Base-by-base conservation (phyloP, 2,888 invertebrate species). In the Agrotis ipsilon region DNA sequence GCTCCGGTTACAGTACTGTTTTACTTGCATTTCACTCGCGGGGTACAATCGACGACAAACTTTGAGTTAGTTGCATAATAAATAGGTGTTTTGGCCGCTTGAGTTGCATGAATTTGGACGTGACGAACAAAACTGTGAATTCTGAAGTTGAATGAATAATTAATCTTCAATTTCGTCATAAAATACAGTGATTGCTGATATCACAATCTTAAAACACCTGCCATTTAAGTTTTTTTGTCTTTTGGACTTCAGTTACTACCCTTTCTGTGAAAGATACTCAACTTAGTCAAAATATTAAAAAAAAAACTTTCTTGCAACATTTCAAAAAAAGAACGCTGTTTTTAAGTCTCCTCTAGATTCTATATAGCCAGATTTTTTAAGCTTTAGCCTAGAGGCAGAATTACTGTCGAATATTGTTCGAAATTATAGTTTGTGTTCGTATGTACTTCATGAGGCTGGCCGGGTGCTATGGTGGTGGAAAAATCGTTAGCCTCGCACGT, bases 401-500 rank as follows among this genome's bases (percentile, higher is more conserved):
- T 27, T 46, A 58, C 11, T 18, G 1, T 49, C 18, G 13, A 32
- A 45, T 69, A 45, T 49, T 52, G 7, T 58, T 11, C 6, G 6
- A 45, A 43, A 46, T 52, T 18, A 43, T 67, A 71, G 19, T 84
- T 78, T 84, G 85, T 68, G 66, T 77, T 78, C 79, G 81, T 62
- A 54, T 86, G 88, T 88, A 89, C 87, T 68, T 82, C 85, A 83
- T 85, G 79, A 85, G 82, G 84, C 63, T 78, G 81, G 79, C 78
- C 80, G 86, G 85, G 84, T 80, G 88, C 90, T 85, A 81, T 85
- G 87, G 88, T 86, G 90, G 89, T 89, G 90, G 93, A 91, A 93
- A 92, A 94, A 94, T 93, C 91, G 92, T 93, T 92, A 92, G 89
- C 85, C 84, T 89, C 88, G 80, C 87, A 87, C 89, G 88, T 89